Evolutionary conservation across 1,140 invertebrate genomes (phyloP).

Genomic region (Orius insidiosus): DNA sequence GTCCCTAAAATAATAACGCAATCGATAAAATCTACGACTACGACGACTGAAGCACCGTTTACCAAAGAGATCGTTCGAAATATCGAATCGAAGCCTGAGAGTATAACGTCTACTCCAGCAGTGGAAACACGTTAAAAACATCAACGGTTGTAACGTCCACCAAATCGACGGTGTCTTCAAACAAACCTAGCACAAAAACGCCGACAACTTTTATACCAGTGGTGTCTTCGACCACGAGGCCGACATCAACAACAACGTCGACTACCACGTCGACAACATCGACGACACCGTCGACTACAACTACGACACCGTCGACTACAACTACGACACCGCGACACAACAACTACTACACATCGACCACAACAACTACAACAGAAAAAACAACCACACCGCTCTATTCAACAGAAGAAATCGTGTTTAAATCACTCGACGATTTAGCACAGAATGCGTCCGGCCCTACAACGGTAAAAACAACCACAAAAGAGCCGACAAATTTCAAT

Average conservation of each 20-base stretch:
- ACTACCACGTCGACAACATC: conserved; percentile 6
- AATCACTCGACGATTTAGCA: background rate
- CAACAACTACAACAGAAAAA: background rate
- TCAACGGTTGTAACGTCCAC: background rate
- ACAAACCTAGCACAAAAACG: background rate
- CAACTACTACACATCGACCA: conserved; percentile 1
- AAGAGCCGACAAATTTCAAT: background rate
- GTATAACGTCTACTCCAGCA: background rate
- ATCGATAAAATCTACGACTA: no score
- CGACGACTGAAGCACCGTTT: no score
- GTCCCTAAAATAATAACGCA: conserved; percentile 8
- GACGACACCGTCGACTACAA: background rate
- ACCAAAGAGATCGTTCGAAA: no score
- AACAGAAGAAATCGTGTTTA: background rate
- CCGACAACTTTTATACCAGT: background rate
- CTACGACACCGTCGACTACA: conserved; percentile 8
- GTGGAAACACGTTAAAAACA: background rate
- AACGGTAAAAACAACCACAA: background rate
- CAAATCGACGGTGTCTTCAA: background rate
- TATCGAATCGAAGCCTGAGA: background rate
- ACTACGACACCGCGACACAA: conserved; percentile 1
- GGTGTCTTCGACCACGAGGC: background rate
- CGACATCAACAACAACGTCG: conserved; percentile 5
- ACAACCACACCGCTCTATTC: background rate
- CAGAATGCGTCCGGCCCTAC: background rate